These are phyloP conservation scores for Dolomedes plantarius DNA, from an alignment of 2,888 invertebrate genomes.

Conservation along the genomic window DNA sequence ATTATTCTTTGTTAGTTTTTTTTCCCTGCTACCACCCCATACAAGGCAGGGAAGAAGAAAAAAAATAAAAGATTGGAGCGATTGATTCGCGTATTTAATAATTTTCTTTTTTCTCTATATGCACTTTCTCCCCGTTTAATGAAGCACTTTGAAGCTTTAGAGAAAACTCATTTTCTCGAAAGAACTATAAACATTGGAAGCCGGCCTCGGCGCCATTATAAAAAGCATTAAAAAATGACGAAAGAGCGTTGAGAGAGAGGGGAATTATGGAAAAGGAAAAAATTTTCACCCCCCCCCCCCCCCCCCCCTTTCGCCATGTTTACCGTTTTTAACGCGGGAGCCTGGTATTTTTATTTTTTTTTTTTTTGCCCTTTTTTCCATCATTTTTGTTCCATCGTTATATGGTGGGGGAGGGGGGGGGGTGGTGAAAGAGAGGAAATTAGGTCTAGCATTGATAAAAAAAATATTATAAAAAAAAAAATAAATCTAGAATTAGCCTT, in stretches of 20 bases:
- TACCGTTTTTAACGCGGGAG: slow-evolving; percentile 68
- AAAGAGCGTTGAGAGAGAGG: slow-evolving; percentile 31
- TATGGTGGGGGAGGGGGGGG: slow-evolving; percentile 50
- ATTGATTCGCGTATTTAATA: slow-evolving; percentile 71
- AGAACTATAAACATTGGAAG: slow-evolving; percentile 67
- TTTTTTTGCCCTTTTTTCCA: slow-evolving; percentile 37
- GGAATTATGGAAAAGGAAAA: slow-evolving; percentile 39
- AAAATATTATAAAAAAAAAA: slow-evolving; percentile 35
- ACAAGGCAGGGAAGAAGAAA: neutral
- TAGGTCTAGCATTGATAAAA: slow-evolving; percentile 65
- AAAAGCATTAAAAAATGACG: slow-evolving; percentile 67
- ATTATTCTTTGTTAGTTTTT: slow-evolving; percentile 17
- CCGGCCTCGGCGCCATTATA: slow-evolving; percentile 63
- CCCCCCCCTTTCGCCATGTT: slow-evolving; percentile 40
- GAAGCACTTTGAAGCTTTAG: slow-evolving; percentile 68
- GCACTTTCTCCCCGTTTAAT: slow-evolving; percentile 61
- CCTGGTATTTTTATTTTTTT: slow-evolving; percentile 17
- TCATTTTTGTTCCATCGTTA: slow-evolving; percentile 68
- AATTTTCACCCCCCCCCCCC: slow-evolving; percentile 20
- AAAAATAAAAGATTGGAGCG: slow-evolving; percentile 37
- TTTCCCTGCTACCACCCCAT: slow-evolving; percentile 17
- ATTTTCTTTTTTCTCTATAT: slow-evolving; percentile 49
- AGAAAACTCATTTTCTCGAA: slow-evolving; percentile 67
- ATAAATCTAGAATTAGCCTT: slow-evolving; percentile 67
- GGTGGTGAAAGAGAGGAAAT: slow-evolving; percentile 68